Conservation (phyloP, 2,113 vertebrate species). For the Glareola pratincola region DNA sequence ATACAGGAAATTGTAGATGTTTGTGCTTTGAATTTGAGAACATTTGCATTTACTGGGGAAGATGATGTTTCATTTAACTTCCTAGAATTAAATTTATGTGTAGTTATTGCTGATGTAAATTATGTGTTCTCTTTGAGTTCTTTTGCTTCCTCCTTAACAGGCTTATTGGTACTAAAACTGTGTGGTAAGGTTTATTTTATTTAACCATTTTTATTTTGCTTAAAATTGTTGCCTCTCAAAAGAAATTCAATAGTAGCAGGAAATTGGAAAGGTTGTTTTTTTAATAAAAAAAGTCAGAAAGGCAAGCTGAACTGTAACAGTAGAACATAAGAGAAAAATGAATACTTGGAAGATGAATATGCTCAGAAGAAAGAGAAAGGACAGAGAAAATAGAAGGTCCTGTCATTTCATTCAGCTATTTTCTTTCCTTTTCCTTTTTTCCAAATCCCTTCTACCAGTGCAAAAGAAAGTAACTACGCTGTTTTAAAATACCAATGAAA, state of each 20-base stretch:
- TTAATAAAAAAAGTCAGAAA: not conserved
- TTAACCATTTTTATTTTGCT: not conserved
- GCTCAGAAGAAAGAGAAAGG: not conserved
- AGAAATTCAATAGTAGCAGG: not conserved
- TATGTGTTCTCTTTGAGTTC: not conserved
- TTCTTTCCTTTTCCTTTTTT: not conserved
- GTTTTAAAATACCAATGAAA: not conserved
- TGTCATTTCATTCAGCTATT: not conserved
- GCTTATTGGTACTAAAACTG: not conserved
- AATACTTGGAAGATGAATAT: not conserved
- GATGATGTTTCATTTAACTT: not conserved
- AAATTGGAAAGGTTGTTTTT: not conserved
- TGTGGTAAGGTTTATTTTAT: slow-evolving; percentile 27
- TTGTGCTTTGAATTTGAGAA: not conserved
- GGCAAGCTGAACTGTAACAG: not conserved
- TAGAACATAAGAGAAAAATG: not conserved
- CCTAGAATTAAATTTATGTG: not conserved
- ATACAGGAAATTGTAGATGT: not conserved
- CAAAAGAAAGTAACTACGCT: not conserved
- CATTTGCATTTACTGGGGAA: not conserved
- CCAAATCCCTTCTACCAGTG: not conserved
- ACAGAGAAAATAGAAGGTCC: not conserved
- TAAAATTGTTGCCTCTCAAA: not conserved
- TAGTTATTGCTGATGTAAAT: not conserved
- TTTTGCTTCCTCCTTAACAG: slow-evolving; percentile 1